These are phyloP conservation scores for Hippocampus comes DNA, from an alignment of 2,113 vertebrate genomes.

Conservation along the genomic window DNA sequence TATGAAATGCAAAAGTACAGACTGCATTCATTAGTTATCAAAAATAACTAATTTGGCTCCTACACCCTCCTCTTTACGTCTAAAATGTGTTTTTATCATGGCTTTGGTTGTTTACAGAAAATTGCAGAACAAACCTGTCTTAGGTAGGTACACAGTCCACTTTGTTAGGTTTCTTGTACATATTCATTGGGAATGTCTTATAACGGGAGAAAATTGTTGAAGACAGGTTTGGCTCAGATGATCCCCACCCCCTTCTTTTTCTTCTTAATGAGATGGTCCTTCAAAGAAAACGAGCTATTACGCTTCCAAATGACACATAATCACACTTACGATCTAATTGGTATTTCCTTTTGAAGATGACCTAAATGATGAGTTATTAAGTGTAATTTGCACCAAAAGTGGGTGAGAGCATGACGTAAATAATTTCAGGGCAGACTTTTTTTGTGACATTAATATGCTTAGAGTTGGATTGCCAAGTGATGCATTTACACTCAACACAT, in stretches of 20 bases:
- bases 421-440: background rate
- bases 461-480: background rate
- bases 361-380: slow-evolving; percentile 10
- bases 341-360: slow-evolving; percentile 7
- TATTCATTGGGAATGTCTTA: background rate
- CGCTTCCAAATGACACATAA: background rate
- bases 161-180: slow-evolving; percentile 1
- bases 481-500: background rate
- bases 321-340: background rate
- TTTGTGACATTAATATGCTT: background rate
- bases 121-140: background rate
- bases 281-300: slow-evolving; percentile 3
- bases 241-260: background rate
- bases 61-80: background rate
- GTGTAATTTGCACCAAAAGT: slow-evolving; percentile 6
- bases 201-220: background rate
- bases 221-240: background rate
- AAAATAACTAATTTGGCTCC: background rate
- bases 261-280: background rate
- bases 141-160: background rate
- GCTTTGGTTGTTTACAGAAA: background rate
- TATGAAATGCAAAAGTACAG: background rate
- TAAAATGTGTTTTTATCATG: background rate
- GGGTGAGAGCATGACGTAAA: background rate
- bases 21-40: background rate